Evolutionary conservation across 2,113 vertebrate genomes (phyloP), one percentile per base, ranked within the genome.

Genomic region (Aspiorhynchus laticeps): DNA sequence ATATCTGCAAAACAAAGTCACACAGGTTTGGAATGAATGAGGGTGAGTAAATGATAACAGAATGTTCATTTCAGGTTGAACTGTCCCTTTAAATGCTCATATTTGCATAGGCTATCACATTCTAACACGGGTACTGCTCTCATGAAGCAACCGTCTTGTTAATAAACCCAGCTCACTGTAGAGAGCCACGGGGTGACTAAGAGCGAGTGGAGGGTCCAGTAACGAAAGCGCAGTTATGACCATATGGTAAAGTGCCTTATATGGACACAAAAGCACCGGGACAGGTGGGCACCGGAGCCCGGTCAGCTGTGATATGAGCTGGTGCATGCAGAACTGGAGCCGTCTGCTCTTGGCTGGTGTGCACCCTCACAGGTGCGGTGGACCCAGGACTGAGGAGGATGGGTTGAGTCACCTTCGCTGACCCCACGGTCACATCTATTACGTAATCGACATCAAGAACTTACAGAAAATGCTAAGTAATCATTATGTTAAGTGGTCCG

Each of bases 241-340:
- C 94, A 95, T 94, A 95, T 95, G 94, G 94, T 93, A 79, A 77
- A 90, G 87, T 85, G 80, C 90, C 91, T 91, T 91, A 91, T 91
- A 93, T 93, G 93, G 93, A 92, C 88, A 81, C 73, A 38, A 69
- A 88, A 89, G 63, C 74, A 48, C 80, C 79, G 79, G 75, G 88
- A 83, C 84, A 89, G 89, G 84, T 87, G 80, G 88, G 89, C 84
- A 86, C 87, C 92, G 92, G 92, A 91, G 89, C 48, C 90, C 61
- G 76, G 88, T 92, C 93, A 91, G 88, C 92, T 91, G 90, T 92
- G 91, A 92, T 86, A 92, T 93, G 93, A 93, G 90, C 91, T 93
- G 91, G 90, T 92, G 91, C 89, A 91, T 89, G 87, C 88, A 92
- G 89, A 80, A 85, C 81, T 15, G 31, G 51, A 48, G 61, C 73